These are phyloP conservation scores for Staurois parvus DNA, from an alignment of 2,797 vertebrate genomes.

Conservation along the genomic window DNA sequence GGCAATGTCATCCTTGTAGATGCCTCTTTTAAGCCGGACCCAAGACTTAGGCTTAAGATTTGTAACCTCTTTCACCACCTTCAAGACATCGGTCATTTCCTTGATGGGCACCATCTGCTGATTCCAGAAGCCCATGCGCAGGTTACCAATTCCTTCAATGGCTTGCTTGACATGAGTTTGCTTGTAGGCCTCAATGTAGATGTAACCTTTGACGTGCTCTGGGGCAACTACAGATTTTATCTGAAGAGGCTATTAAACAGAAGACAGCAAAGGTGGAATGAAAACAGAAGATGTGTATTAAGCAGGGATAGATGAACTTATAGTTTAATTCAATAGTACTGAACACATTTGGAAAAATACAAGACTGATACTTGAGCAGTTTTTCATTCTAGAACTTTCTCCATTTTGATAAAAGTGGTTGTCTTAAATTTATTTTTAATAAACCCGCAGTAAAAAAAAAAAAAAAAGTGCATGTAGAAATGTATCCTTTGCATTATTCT, in stretches of 20 bases:
- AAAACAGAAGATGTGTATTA: neutral
- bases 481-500: too few species aligned
- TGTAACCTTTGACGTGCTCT: constrained; percentile 93
- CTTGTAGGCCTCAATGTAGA: constrained; percentile 96
- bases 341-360: neutral
- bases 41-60: constrained; percentile 98
- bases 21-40: constrained; percentile 94
- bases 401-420: too few species aligned
- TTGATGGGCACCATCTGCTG: constrained; percentile 99
- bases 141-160: constrained; percentile 94
- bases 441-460: too few species aligned
- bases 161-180: constrained; percentile 96
- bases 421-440: too few species aligned
- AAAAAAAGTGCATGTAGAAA: too few species aligned
- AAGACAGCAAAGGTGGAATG: neutral
- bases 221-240: constrained; percentile 96
- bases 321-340: too few species aligned
- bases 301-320: neutral
- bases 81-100: constrained; percentile 97
- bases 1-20: constrained; percentile 97
- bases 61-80: constrained; percentile 96
- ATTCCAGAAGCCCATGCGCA: constrained; percentile 97
- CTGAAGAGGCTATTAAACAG: constrained; percentile 84
- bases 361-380: too few species aligned
- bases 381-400: too few species aligned